Evolutionary conservation across 2,888 invertebrate species (phyloP).

Genomic region (Lamproptera curius): DNA sequence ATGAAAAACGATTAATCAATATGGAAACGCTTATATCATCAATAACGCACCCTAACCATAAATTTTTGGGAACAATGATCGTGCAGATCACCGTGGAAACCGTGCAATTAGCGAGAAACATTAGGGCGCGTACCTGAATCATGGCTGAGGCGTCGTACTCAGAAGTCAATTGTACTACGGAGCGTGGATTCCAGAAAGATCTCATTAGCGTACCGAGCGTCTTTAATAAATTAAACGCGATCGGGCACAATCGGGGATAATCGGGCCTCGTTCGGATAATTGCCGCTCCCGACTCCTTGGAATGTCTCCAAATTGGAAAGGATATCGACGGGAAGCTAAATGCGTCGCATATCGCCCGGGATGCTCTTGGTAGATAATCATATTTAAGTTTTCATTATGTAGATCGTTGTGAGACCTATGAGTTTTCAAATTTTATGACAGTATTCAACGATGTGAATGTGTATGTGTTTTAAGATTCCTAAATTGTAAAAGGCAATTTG

Average conservation of each 20-base stretch:
- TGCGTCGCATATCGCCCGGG: neutral
- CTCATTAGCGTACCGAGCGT: slow-evolving; percentile 39
- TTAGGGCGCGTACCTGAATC: slow-evolving; percentile 9
- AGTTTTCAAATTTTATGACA: too few species aligned
- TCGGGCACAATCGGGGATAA: slow-evolving; percentile 34
- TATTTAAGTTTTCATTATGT: neutral
- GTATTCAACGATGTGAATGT: too few species aligned
- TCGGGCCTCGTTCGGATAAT: slow-evolving; percentile 42
- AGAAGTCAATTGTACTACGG: slow-evolving; percentile 20
- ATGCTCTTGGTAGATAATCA: slow-evolving; percentile 6
- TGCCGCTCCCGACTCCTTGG: slow-evolving; percentile 42
- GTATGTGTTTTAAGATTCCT: too few species aligned
- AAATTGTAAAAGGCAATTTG: too few species aligned
- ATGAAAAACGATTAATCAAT: too few species aligned
- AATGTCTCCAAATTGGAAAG: slow-evolving; percentile 50
- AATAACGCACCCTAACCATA: too few species aligned
- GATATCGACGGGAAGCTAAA: slow-evolving; percentile 37
- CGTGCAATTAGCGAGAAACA: slow-evolving; percentile 8
- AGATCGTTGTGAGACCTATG: neutral
- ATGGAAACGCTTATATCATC: too few species aligned
- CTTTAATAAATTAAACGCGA: slow-evolving; percentile 39
- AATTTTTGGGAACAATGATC: neutral
- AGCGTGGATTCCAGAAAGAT: slow-evolving; percentile 30
- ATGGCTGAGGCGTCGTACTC: slow-evolving; percentile 9
- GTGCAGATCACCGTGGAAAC: neutral